Percentiles rank a stretch among this genome's conserved stretches.
Evolutionary conservation across 2,888 invertebrate genomes (phyloP).

Genomic region (Prosapia bicincta): DNA sequence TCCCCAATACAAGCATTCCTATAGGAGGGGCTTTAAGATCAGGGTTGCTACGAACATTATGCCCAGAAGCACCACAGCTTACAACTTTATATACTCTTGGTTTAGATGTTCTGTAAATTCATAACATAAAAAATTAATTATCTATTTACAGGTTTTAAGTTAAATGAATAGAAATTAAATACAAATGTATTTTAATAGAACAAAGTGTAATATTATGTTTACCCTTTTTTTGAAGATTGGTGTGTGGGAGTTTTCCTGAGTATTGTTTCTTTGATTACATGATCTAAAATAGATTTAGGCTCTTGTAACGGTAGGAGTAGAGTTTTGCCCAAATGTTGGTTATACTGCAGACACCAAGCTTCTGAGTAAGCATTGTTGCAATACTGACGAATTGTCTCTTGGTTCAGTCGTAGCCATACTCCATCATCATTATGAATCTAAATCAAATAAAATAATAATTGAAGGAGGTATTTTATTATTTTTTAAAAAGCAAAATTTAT

Average conservation of each 20-base stretch:
- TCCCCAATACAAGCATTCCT: constrained; percentile 65
- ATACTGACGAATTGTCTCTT: constrained; percentile 79
- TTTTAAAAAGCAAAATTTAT: too few relatives aligned
- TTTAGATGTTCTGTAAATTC: background rate
- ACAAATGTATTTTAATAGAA: too few relatives aligned
- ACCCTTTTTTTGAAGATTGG: background rate
- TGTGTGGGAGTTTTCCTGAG: constrained; percentile 44
- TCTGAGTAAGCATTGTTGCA: constrained; percentile 55
- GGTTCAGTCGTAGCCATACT: constrained; percentile 86
- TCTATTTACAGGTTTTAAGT: too few relatives aligned
- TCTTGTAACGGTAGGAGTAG: constrained; percentile 76
- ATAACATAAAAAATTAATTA: background rate
- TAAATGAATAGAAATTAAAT: too few relatives aligned
- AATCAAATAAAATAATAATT: too few relatives aligned
- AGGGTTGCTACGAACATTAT: constrained; percentile 66
- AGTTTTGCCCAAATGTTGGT: constrained; percentile 84
- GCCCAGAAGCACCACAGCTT: constrained; percentile 72
- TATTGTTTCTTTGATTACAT: constrained; percentile 52
- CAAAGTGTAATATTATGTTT: background rate
- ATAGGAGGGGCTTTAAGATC: constrained; percentile 65
- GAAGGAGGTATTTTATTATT: too few relatives aligned
- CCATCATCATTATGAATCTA: constrained; percentile 95
- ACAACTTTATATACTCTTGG: constrained; percentile 57
- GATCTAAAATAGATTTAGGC: constrained; percentile 57
- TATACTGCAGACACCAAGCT: constrained; percentile 95